Percentiles rank a stretch among this genome's conserved stretches.
Conservation (phyloP, 2,797 vertebrate species). For the Mallotus villosus region DNA sequence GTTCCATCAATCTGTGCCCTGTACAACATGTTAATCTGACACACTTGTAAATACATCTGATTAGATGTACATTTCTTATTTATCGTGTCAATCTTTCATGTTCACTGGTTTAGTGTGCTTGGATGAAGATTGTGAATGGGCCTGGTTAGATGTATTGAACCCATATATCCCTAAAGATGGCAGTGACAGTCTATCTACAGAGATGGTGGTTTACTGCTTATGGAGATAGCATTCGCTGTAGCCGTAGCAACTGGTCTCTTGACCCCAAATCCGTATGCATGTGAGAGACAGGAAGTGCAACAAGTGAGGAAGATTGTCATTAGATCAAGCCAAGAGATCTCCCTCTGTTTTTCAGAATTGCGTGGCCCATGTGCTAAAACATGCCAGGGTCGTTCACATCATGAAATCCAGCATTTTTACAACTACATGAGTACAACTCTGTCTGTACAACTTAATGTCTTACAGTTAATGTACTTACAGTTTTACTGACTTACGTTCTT, state of each 20-base stretch:
- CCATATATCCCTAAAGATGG: not conserved
- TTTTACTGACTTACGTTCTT: not conserved
- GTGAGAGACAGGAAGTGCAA: constrained; percentile 2
- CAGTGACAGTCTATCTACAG: not conserved
- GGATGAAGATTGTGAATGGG: not conserved
- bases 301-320: not conserved
- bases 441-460: not conserved
- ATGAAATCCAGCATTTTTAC: not conserved
- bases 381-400: too few species aligned
- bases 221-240: constrained; percentile 7
- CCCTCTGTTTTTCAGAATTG: too few species aligned
- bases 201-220: constrained; percentile 1
- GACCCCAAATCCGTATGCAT: not conserved
- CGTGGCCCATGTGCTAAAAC: too few species aligned
- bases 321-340: not conserved
- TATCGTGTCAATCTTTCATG: not conserved
- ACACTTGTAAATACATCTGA: not conserved
- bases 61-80: not conserved
- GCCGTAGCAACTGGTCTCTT: constrained; percentile 5
- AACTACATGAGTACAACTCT: not conserved
- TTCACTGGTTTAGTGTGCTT: not conserved
- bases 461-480: too few species aligned
- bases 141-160: not conserved
- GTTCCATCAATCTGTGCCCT: too few species aligned
- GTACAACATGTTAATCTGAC: not conserved